Percentiles rank a stretch among this genome's conserved stretches.
These are phyloP conservation scores for Dromaius novaehollandiae DNA, from an alignment of 2,113 vertebrate genomes.

Conservation along the genomic window DNA sequence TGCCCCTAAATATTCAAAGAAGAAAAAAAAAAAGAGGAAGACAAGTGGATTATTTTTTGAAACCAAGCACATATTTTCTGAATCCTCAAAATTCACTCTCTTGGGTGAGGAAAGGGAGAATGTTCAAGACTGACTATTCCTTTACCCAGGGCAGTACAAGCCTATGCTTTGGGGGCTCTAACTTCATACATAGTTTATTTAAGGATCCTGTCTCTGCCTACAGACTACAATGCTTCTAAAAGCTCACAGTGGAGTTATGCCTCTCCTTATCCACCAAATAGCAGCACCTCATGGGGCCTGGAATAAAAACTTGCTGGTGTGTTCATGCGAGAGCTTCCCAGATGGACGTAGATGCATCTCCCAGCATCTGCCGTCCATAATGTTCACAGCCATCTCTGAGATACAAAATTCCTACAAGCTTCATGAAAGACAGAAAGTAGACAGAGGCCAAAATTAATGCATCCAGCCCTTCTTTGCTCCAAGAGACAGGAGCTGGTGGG, in stretches of 20 bases:
- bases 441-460: no score
- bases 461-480: no score
- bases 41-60: not conserved
- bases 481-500: no score
- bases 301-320: not conserved
- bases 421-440: no score
- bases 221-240: not conserved
- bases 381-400: no score
- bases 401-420: no score
- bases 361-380: no score
- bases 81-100: not conserved
- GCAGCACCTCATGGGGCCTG: not conserved
- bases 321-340: not conserved
- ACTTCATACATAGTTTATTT: not conserved
- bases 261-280: not conserved
- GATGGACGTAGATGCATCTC: not conserved
- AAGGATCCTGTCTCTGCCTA: not conserved
- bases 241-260: not conserved
- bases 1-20: not conserved
- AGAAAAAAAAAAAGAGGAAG: not conserved
- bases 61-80: not conserved
- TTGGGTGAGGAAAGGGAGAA: not conserved
- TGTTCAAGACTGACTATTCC: not conserved
- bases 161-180: not conserved
- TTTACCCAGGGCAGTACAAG: not conserved